Conservation (phyloP, 2,888 invertebrate genomes). For the Sturmia bella region DNA sequence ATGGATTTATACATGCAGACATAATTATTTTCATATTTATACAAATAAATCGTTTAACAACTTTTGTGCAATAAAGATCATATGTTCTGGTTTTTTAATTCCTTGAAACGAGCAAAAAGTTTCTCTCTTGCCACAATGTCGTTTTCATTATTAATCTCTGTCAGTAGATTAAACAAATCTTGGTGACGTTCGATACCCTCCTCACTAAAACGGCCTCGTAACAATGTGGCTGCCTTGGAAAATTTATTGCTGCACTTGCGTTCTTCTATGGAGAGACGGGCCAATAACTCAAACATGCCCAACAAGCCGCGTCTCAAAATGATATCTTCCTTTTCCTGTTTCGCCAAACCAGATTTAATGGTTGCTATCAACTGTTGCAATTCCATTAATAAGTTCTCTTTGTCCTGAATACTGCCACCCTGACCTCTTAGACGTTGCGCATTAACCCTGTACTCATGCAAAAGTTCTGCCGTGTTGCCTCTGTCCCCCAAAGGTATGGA, state of each 20-base stretch:
- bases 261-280: slow-evolving; percentile 70
- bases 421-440: slow-evolving; percentile 52
- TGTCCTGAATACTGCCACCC: slow-evolving; percentile 60
- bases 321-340: slow-evolving; percentile 69
- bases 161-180: slow-evolving; percentile 57
- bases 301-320: slow-evolving; percentile 66
- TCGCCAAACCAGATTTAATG: slow-evolving; percentile 69
- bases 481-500: slow-evolving; percentile 68
- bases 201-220: slow-evolving; percentile 42
- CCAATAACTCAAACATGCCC: slow-evolving; percentile 71
- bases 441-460: slow-evolving; percentile 64
- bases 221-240: slow-evolving; percentile 50
- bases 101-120: slow-evolving; percentile 56
- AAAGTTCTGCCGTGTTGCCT: slow-evolving; percentile 68
- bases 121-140: slow-evolving; percentile 64
- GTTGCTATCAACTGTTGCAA: slow-evolving; percentile 66
- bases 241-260: slow-evolving; percentile 67
- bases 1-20: slow-evolving; percentile 67
- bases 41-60: not conserved
- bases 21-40: slow-evolving; percentile 3
- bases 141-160: slow-evolving; percentile 53
- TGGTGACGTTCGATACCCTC: slow-evolving; percentile 55
- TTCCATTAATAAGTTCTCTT: slow-evolving; percentile 64
- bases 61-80: not conserved
- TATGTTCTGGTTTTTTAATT: slow-evolving; percentile 44